Percentiles rank a stretch among this genome's conserved stretches.
These are phyloP conservation scores for Drosophila kuntzei DNA, from an alignment of 2,888 invertebrate species.

Conservation along the genomic window DNA sequence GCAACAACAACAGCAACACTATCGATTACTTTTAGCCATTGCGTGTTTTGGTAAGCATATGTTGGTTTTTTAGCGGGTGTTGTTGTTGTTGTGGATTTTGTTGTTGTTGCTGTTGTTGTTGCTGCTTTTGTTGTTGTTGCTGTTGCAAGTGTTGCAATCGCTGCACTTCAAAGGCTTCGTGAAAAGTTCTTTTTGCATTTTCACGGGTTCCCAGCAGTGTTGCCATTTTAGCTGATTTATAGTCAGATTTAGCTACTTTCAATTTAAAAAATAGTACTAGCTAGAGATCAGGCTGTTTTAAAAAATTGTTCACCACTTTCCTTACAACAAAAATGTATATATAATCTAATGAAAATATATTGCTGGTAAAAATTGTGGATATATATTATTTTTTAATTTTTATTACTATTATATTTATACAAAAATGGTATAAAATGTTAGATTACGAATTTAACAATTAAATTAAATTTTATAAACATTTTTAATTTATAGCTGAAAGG, in stretches of 20 bases:
- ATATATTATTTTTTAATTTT: too few species aligned
- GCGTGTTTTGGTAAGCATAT: slow-evolving; percentile 50
- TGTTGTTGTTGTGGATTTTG: neutral
- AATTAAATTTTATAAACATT: too few species aligned
- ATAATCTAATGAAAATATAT: too few species aligned
- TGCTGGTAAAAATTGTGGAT: too few species aligned
- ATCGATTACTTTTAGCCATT: slow-evolving; percentile 67
- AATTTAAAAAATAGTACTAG: neutral
- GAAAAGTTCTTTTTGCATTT: slow-evolving; percentile 61
- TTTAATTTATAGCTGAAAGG: too few species aligned
- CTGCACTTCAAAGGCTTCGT: slow-evolving; percentile 74
- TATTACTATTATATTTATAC: too few species aligned
- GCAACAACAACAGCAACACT: slow-evolving; percentile 25
- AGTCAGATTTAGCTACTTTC: neutral
- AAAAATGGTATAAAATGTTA: too few species aligned
- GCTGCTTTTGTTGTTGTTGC: slow-evolving; percentile 4
- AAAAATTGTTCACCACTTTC: too few species aligned
- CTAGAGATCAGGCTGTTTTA: neutral
- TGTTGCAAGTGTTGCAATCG: slow-evolving; percentile 27
- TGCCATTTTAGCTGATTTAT: neutral
- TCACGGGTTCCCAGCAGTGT: slow-evolving; percentile 59
- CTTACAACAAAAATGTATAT: too few species aligned
- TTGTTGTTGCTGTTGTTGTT: neutral
- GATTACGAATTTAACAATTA: too few species aligned
- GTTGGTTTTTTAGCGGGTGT: slow-evolving; percentile 35